A percentile compares a stretch with the other conserved stretches of the same genome.
Evolutionary conservation across 2,113 vertebrate species (phyloP).

Genomic region (Butorides virescens): DNA sequence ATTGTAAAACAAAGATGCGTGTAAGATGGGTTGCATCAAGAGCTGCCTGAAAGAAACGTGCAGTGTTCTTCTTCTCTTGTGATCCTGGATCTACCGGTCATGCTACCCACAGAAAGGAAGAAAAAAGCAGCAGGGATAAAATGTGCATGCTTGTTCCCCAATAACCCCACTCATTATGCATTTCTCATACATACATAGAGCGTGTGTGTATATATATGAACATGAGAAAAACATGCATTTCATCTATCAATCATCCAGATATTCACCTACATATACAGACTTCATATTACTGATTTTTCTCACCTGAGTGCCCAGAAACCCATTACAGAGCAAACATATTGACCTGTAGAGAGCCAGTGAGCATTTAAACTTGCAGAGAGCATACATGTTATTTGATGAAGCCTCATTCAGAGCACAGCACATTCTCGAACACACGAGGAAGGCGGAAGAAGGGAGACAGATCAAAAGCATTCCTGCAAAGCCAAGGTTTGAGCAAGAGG

Average conservation of each 20-base stretch:
- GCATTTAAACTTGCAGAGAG: neutral
- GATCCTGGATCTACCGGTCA: constrained; percentile 6
- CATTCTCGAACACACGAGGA: neutral
- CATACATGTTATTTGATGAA: neutral
- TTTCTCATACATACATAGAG: neutral
- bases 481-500: neutral
- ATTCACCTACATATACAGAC: neutral
- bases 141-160: neutral
- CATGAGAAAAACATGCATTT: neutral
- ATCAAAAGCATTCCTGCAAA: constrained; percentile 35
- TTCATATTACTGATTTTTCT: neutral
- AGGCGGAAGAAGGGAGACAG: neutral
- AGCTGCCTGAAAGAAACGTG: constrained; percentile 16
- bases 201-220: neutral
- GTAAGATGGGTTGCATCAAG: constrained; percentile 44
- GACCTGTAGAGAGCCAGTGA: neutral
- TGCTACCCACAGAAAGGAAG: neutral
- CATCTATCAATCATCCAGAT: neutral
- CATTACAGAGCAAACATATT: neutral
- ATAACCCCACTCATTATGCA: neutral
- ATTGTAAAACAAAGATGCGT: constrained; percentile 44
- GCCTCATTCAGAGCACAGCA: neutral
- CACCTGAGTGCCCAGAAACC: neutral
- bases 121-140: neutral
- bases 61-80: neutral